Conservation (phyloP, 2,113 vertebrate genomes). For the Sturnira hondurensis region DNA sequence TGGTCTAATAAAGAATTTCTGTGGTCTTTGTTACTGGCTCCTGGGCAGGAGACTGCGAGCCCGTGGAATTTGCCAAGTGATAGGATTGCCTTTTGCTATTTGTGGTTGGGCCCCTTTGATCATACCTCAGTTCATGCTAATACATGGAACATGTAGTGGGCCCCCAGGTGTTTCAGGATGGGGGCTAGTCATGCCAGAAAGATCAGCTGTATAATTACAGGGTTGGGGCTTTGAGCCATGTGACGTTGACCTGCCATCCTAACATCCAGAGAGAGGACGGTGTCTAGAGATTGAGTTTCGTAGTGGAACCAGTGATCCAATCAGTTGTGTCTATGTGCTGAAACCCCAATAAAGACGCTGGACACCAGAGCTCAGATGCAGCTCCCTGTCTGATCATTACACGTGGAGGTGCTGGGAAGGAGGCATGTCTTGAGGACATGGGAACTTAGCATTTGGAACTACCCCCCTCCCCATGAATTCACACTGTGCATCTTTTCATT, state of each 20-base stretch:
- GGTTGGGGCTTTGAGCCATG: not conserved
- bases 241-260: not conserved
- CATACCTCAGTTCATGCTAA: not conserved
- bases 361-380: not conserved
- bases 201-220: not conserved
- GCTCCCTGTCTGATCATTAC: not conserved
- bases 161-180: not conserved
- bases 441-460: not conserved
- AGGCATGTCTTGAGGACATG: not conserved
- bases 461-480: accelerated
- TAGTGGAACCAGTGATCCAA: not conserved
- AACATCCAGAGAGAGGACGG: not conserved
- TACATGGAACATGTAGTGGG: not conserved
- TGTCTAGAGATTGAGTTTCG: not conserved
- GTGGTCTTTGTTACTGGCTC: not conserved
- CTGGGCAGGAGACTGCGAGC: not conserved
- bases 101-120: not conserved
- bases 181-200: not conserved
- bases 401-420: not conserved
- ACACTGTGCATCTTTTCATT: not conserved
- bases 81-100: not conserved
- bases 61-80: not conserved
- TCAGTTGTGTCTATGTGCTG: not conserved
- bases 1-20: not conserved
- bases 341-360: not conserved